These are phyloP conservation scores for Squalus acanthias DNA, from an alignment of 2,797 vertebrate genomes.

Conservation along the genomic window DNA sequence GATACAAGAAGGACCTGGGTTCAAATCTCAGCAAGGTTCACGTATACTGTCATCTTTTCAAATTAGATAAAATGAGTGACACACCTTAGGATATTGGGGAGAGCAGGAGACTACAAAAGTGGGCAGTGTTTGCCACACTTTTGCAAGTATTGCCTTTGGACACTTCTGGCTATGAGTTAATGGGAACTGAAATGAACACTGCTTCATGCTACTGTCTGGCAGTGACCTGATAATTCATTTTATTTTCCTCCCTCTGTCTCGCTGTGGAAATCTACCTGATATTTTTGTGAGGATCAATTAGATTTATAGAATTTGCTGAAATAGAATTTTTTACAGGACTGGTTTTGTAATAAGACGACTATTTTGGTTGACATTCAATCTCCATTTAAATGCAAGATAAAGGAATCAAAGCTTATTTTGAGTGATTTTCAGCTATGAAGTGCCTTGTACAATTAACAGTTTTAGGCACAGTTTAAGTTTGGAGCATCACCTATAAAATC, in stretches of 20 bases:
- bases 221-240: not conserved
- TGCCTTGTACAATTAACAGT: not conserved
- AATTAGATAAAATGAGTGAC: not conserved
- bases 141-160: not conserved
- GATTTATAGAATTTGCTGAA: not conserved
- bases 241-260: not conserved
- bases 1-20: not conserved
- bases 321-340: not conserved
- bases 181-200: not conserved
- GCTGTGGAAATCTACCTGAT: not conserved
- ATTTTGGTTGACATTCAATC: not conserved
- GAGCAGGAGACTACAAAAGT: not conserved
- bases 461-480: not conserved
- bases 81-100: not conserved
- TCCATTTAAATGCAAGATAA: not conserved
- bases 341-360: not conserved
- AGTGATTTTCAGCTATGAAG: not conserved
- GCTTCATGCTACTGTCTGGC: not conserved
- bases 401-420: not conserved
- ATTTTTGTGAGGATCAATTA: not conserved
- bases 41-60: not conserved
- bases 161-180: no score
- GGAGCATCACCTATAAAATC: not conserved
- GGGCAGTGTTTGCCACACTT: not conserved
- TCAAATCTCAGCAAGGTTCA: not conserved